Base-by-base conservation (phyloP, 2,888 invertebrate genomes). In the Venusia cambrica region DNA sequence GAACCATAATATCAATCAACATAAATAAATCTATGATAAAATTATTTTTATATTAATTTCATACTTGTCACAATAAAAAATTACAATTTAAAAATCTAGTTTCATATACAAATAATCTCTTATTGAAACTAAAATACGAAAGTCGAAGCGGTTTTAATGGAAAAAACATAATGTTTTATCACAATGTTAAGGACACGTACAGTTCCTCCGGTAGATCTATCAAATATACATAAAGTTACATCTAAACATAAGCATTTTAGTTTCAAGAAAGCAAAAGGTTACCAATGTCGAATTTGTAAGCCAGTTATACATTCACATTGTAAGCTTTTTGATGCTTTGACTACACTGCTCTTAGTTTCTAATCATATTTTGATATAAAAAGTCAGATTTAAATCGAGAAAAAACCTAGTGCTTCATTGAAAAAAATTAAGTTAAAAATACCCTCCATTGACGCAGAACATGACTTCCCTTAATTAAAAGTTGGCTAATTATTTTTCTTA, bases 61-160 rank as follows among this genome's bases (percentile, higher is more conserved):
- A 73, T 76, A 73, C 71, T 71, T 59, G 75, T 69, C 76, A 78
- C 69, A 72, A 73, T 77, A 77, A 74, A 75, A 78, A 73, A 76
- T 74, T 74, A 75, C 64, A 70, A 57, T 74, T 72, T 44, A 58
- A 63, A 62, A 80, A 74, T 73, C 79, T 81, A 80, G 80, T 78
- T 70, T 81, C 79, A 84, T 85, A 75, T 83, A 84, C 83, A 85
- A 79, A 80, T 84, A 80, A 84, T 79, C 77, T 80, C 83, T 81
- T 79, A 73, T 68, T 70, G 75, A 74, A 69, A 76, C 74, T 74
- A 77, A 63, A 72, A 68, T 65, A 75, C 73, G 73, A 77, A 73
- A 74, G 64, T 62, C 72, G 62, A 76, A 79, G 77, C 65, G 64
- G 73, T 60, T 78, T 73, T 71, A 57, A 76, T 79, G 80, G 85